Percentiles rank a stretch among this genome's conserved stretches.
These are phyloP conservation scores for Megaleporinus macrocephalus DNA, from an alignment of 2,113 vertebrate species.

Conservation along the genomic window DNA sequence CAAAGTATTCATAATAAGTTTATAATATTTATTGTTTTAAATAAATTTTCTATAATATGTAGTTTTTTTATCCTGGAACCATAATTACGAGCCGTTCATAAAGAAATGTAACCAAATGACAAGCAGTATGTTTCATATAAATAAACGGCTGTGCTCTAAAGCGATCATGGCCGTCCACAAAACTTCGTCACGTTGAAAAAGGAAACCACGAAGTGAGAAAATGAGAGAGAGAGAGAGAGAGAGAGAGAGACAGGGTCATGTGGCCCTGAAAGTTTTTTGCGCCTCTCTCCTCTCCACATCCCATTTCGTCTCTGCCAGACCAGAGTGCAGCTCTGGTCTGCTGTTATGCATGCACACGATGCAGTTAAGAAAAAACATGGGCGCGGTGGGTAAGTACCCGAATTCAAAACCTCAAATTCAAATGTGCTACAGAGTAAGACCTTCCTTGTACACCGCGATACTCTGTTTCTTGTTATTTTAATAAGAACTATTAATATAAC, in stretches of 20 bases:
- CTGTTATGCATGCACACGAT: slow-evolving; percentile 48
- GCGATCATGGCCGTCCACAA: neutral
- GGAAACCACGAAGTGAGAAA: neutral
- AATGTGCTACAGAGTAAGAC: neutral
- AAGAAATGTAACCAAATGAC: neutral
- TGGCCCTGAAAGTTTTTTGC: slow-evolving; percentile 37
- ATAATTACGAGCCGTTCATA: neutral
- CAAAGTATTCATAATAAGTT: neutral
- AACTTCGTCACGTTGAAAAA: neutral
- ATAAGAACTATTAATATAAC: too few relatives aligned
- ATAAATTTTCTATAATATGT: too few relatives aligned
- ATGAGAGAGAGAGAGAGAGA: neutral
- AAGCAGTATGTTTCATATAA: neutral
- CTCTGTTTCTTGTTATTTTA: neutral
- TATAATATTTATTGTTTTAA: too few relatives aligned
- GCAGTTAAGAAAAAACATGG: slow-evolving; percentile 22
- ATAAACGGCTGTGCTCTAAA: neutral
- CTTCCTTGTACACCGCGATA: neutral
- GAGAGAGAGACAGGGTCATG: neutral
- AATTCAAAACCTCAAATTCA: neutral
- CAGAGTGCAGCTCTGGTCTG: neutral
- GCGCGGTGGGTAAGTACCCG: slow-evolving; percentile 36
- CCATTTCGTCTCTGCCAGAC: slow-evolving; percentile 14
- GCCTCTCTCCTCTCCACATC: slow-evolving; percentile 24
- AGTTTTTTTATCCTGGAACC: too few relatives aligned